These are phyloP conservation scores for Oncorhynchus masou DNA, from an alignment of 2,113 vertebrate genomes.

Conservation along the genomic window DNA sequence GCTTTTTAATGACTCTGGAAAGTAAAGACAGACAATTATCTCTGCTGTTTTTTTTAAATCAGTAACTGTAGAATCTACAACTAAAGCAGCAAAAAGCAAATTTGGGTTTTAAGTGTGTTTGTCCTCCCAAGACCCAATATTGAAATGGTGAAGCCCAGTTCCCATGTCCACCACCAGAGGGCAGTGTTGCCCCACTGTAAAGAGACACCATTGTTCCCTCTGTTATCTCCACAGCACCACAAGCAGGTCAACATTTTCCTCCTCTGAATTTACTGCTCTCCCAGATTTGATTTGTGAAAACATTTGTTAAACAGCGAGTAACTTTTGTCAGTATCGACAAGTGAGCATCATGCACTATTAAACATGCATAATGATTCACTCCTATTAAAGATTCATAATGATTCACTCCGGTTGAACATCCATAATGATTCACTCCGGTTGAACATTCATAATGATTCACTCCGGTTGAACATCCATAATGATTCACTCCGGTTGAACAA, in stretches of 20 bases:
- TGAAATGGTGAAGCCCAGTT: constrained; percentile 12
- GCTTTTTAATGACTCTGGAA: background rate
- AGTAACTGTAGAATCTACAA: background rate
- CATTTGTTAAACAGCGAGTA: constrained; percentile 24
- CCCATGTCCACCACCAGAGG: constrained; percentile 50
- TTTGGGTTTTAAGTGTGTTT: background rate
- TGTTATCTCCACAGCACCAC: background rate
- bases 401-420: no score
- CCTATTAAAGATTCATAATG: fast-evolving
- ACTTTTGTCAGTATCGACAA: constrained; percentile 7
- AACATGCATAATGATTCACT: no score
- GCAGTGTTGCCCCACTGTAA: constrained; percentile 55
- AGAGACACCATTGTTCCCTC: constrained; percentile 3
- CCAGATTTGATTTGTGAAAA: constrained; percentile 36
- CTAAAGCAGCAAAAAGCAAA: background rate
- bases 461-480: fast-evolving
- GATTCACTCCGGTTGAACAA: no score
- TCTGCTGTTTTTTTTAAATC: background rate
- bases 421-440: no score
- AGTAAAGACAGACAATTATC: background rate
- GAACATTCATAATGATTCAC: no score
- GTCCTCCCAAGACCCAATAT: background rate
- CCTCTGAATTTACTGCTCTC: constrained; percentile 7
- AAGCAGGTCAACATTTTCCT: constrained; percentile 7
- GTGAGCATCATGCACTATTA: background rate